These are phyloP conservation scores for Momotus momota DNA, from an alignment of 2,797 vertebrate species.

Conservation along the genomic window DNA sequence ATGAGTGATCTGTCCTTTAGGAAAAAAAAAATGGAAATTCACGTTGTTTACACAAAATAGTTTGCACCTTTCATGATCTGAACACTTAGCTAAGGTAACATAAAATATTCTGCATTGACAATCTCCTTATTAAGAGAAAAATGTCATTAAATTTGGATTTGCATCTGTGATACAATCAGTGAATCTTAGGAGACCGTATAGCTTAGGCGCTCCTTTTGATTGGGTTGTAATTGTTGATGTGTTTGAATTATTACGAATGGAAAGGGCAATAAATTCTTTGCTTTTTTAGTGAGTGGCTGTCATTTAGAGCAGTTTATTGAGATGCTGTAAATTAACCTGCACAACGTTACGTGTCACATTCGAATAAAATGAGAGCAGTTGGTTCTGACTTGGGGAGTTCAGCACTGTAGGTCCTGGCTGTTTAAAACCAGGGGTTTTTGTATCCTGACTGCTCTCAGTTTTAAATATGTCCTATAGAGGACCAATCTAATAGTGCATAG, in stretches of 20 bases:
- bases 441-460: background rate
- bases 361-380: background rate
- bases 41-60: background rate
- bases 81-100: background rate
- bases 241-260: background rate
- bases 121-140: background rate
- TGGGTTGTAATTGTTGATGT: background rate
- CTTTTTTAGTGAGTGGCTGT: background rate
- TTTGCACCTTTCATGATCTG: background rate
- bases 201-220: background rate
- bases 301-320: background rate
- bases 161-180: background rate
- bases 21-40: background rate
- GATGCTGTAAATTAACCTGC: background rate
- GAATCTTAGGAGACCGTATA: background rate
- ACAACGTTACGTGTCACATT: background rate
- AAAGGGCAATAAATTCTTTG: background rate
- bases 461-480: background rate
- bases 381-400: background rate
- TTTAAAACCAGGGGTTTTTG: background rate
- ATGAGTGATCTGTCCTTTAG: background rate
- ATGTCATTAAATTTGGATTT: background rate
- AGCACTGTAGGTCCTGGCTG: background rate
- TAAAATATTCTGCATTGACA: background rate
- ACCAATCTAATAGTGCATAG: background rate